These are phyloP conservation scores for Podarcis siculus DNA, from an alignment of 2,797 vertebrate genomes.

Conservation along the genomic window DNA sequence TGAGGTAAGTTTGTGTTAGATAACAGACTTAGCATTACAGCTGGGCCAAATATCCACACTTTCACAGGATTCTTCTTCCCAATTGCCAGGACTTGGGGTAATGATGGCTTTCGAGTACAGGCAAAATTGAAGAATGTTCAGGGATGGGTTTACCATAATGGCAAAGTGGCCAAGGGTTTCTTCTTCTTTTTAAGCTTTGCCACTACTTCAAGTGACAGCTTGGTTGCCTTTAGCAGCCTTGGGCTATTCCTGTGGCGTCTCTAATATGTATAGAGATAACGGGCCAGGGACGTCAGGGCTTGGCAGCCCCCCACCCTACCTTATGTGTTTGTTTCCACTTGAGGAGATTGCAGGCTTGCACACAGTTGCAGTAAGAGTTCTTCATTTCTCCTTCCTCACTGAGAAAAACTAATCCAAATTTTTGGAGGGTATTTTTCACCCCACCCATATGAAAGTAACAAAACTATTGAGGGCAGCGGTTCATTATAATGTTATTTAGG, in stretches of 20 bases:
- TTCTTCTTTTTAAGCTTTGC: background rate
- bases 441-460: too few species aligned
- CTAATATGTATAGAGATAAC: too few species aligned
- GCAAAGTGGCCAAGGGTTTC: background rate
- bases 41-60: background rate
- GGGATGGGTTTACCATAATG: background rate
- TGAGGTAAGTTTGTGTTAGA: background rate
- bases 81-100: too few species aligned
- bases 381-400: too few species aligned
- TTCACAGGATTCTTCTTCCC: background rate
- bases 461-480: too few species aligned
- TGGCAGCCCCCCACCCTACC: too few species aligned
- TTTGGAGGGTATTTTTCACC: too few species aligned
- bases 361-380: too few species aligned
- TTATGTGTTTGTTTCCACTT: background rate
- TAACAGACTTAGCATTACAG: background rate
- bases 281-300: too few species aligned
- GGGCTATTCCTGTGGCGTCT: background rate
- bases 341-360: too few species aligned
- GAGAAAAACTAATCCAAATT: too few species aligned
- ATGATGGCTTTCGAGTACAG: background rate
- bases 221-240: background rate
- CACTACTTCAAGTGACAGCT: background rate
- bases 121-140: background rate
- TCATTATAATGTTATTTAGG: too few species aligned